Base-by-base conservation (phyloP, 2,113 vertebrate species). In the Cyprinus carpio region DNA sequence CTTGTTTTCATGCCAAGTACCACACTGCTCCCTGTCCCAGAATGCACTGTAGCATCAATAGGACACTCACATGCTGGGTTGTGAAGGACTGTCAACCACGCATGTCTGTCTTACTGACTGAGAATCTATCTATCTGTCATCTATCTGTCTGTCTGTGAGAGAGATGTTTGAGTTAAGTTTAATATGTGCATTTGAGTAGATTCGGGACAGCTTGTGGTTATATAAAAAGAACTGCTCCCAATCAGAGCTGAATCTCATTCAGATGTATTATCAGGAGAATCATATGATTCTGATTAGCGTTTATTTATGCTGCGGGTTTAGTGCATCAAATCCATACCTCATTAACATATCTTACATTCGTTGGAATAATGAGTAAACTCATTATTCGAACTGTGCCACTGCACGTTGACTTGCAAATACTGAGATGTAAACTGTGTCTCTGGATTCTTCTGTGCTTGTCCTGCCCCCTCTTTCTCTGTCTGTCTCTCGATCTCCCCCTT, bases 21-120 rank as follows among this genome's bases (percentile, higher is more conserved):
- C 3, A 8, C 27, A 31, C 13, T 7, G 20, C 65, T 84, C 43
- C 75, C 49, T 54, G 29, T 84, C 86, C 82, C 82, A 87, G 82
- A 87, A 75, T 80, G 86, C 82, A 80, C 58, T 75, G 76, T 81
- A 81, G 31, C 65, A 75, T 84, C 65, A 80, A 87, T 84, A 81
- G 67, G 82, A 82, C 79, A 87, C 75, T 75, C n/a, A 10, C 75
- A 84, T 65, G 67, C 86, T 84, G 82, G 67, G 82, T 5, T 25
- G 10, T 80, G 81, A 87, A 83, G 75, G 64, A 86, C 78, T 81
- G 67, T 74, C 69, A 64, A 23, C 54, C 51, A 11, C n/a, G 20
- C 51, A 23, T 34, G 15, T 25, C 25, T 77, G 75, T 76, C 15
- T 77, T 51, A 56, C 75, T 56, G 27, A 31, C 75, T 31, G 51